These are phyloP conservation scores for Pholis gunnellus DNA, from an alignment of 2,113 vertebrate species.

Conservation along the genomic window DNA sequence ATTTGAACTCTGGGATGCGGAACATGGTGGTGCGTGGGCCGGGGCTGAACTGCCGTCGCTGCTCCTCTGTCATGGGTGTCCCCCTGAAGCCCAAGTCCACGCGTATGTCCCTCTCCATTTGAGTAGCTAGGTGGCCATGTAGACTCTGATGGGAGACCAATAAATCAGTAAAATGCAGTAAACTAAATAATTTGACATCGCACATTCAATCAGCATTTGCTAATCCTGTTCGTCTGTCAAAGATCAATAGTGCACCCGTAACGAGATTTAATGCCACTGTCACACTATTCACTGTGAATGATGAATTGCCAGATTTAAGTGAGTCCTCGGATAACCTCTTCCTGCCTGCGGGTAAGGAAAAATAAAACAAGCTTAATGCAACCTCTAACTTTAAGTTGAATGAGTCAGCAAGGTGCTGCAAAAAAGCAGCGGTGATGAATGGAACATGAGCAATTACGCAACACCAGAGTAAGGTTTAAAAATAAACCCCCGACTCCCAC, in stretches of 20 bases:
- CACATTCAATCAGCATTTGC: background rate
- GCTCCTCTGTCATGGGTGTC: conserved; percentile 94
- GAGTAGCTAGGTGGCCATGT: conserved; percentile 86
- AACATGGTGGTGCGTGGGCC: conserved; percentile 99
- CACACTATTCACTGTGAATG: conserved; percentile 16
- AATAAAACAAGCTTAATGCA: conserved; percentile 26
- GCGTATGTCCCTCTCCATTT: conserved; percentile 90
- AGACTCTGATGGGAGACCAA: conserved; percentile 83
- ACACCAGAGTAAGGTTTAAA: conserved; percentile 51
- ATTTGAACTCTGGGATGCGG: conserved; percentile 99
- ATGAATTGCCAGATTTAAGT: conserved; percentile 22
- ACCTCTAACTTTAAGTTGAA: conserved; percentile 47
- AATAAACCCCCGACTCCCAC: conserved; percentile 53
- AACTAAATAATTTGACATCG: background rate
- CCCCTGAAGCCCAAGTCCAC: conserved; percentile 94
- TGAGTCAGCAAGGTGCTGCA: conserved; percentile 48
- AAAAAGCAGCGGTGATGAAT: conserved; percentile 45
- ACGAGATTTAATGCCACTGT: conserved; percentile 25
- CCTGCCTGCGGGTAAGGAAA: background rate
- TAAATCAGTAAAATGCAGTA: conserved; percentile 13
- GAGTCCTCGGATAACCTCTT: conserved; percentile 28
- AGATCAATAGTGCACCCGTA: conserved; percentile 18
- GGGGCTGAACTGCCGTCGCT: conserved; percentile 94
- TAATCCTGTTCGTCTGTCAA: conserved; percentile 4
- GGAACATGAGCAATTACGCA: conserved; percentile 66